Conservation (phyloP, 1,140 invertebrate genomes). For the Brachionus plicatilis region DNA sequence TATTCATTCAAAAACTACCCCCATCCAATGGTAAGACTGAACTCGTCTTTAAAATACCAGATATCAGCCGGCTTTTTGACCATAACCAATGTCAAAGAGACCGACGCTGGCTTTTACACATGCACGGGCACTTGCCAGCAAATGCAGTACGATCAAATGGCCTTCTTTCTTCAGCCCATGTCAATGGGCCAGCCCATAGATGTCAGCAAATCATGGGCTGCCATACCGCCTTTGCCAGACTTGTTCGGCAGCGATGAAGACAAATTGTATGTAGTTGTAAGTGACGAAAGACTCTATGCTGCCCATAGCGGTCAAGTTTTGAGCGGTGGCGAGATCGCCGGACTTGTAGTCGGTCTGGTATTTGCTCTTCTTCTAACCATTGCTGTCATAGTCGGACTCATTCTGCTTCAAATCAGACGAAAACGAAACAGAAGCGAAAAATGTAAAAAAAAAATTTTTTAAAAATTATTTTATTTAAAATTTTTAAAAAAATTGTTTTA, state of each 20-base stretch:
- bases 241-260: neutral
- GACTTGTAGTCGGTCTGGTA: constrained; percentile 30
- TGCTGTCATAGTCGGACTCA: neutral
- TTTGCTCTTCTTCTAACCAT: neutral
- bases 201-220: neutral
- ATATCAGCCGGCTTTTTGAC: neutral
- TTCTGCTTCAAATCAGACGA: neutral
- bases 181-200: constrained; percentile 13
- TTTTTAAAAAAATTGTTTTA: neutral
- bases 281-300: constrained; percentile 20
- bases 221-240: constrained; percentile 11
- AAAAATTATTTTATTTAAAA: neutral
- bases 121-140: neutral
- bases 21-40: neutral
- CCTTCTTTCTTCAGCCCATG: neutral
- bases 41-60: neutral
- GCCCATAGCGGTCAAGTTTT: neutral
- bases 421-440: neutral
- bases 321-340: constrained; percentile 32
- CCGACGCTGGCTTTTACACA: constrained; percentile 36
- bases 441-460: neutral
- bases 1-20: neutral
- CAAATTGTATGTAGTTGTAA: neutral
- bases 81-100: constrained; percentile 17
- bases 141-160: constrained; percentile 24